Base-by-base conservation (phyloP, 2,113 vertebrate species). In the Phrynosoma platyrhinos region DNA sequence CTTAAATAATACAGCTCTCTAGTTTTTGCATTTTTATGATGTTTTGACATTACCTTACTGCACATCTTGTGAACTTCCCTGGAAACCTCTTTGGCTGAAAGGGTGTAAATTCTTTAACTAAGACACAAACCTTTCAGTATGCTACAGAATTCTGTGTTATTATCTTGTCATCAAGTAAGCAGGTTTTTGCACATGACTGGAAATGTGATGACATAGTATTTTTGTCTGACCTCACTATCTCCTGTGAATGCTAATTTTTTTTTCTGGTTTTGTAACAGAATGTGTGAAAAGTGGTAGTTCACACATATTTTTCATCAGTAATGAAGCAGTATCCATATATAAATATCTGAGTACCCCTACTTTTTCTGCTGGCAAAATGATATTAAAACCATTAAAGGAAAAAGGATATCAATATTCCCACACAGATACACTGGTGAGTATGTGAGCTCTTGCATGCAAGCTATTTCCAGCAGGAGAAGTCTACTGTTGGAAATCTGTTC, bases 331-430 rank as follows among this genome's bases (percentile, higher is more conserved):
- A 83, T 94, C 94, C 92, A 90, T 97, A 75, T 92, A 95, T 87
- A 97, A 97, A 93, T 91, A 83, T 40, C 79, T 97, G 90, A 95
- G 91, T 89, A 96, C 95, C 21, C 85, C 94, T 1, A 13, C 52
- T 78, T 97, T 97, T 96, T 95, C 97, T 80, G 86, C 79, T 89
- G 97, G 97, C 47, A 96, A 68, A 94, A 92, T 97, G 89, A 4
- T 96, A 92, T 86, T 97, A 93, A 96, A 97, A 77, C 97, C 97
- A 5, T 16, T 91, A 79, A 95, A 97, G 93, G 96, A 97, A 95
- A 97, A 97, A 68, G 97, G 97, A 69, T 87, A 85, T 21, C 97
- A 97, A 25, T 95, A 92, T 95, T 96, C 97, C 80, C 58, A 94
- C 81, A 80, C 71, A 88, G 95, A 97, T 93, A 96, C 93, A 86